phyloP scores from a whole-genome alignment of 2,888 invertebrate species.

The Microctonus hyperodae region DNA sequence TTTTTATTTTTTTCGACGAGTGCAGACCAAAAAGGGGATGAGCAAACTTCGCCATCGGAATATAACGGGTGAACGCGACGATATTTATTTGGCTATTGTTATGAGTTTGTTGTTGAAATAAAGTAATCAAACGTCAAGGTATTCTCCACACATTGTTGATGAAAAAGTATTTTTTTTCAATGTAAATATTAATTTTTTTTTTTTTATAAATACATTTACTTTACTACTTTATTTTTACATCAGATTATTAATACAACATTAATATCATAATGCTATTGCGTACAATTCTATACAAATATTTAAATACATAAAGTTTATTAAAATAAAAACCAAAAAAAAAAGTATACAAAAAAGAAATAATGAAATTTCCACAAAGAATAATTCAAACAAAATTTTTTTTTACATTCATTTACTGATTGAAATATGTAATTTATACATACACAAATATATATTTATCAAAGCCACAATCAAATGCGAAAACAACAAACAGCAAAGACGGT shows the following conservation, averaged over 20 bases:
- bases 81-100: slow-evolving; percentile 22
- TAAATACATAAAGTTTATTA: too few relatives aligned
- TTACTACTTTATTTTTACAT: not conserved
- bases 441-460: not conserved
- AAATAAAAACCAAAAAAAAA: not conserved
- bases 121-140: too few relatives aligned
- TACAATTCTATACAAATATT: not conserved
- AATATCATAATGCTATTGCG: too few relatives aligned
- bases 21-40: not conserved
- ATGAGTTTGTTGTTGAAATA: not conserved
- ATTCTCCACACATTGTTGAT: too few relatives aligned
- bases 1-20: not conserved
- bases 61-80: not conserved
- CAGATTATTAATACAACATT: not conserved
- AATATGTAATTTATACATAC: not conserved
- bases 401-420: too few relatives aligned
- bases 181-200: too few relatives aligned
- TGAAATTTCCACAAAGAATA: too few relatives aligned
- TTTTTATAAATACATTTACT: too few relatives aligned
- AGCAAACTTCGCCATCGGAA: slow-evolving; percentile 5
- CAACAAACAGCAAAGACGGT: slow-evolving; percentile 8
- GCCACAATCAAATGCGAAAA: slow-evolving; percentile 24
- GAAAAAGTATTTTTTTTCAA: not conserved
- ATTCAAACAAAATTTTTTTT: too few relatives aligned
- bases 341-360: not conserved